Percentiles rank a stretch among this genome's conserved stretches.
phyloP scores from a whole-genome alignment of 37 sponge, comb jelly and placozoan species.

The Chondrosia reniformis region DNA sequence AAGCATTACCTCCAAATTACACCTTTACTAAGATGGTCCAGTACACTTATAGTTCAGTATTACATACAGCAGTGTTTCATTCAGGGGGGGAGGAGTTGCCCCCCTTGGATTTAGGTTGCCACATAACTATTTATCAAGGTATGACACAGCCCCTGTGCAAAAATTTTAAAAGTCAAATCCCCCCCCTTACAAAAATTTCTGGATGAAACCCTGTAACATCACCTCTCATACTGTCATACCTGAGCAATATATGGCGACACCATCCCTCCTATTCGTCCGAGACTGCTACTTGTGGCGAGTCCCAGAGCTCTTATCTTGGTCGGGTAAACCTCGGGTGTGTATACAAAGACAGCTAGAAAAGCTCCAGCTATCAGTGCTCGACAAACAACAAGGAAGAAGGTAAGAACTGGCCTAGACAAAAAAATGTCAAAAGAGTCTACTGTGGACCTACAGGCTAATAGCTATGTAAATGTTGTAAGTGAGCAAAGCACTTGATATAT shows the following conservation, averaged over 20 bases:
- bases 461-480: not conserved
- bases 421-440: not conserved
- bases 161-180: not conserved
- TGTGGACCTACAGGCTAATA: not conserved
- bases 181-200: not conserved
- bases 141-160: not conserved
- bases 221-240: not conserved
- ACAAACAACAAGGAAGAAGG: conserved; percentile 58
- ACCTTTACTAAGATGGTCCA: no score
- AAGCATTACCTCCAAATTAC: no score
- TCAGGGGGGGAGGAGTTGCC: no score
- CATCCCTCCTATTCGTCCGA: conserved; percentile 71
- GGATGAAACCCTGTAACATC: no score
- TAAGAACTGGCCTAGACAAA: conserved; percentile 33
- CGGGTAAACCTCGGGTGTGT: conserved; percentile 82
- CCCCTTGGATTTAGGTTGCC: no score
- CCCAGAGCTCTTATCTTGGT: conserved; percentile 62
- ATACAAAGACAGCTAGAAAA: conserved; percentile 79
- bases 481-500: not conserved
- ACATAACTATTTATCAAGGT: no score
- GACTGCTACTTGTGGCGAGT: conserved; percentile 38
- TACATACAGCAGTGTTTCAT: no score
- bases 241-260: conserved; percentile 36
- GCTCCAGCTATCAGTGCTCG: conserved; percentile 64
- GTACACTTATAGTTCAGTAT: no score